Evolutionary conservation across 2,888 invertebrate genomes (phyloP).

Genomic region (Hirtodrosophila duncani): DNA sequence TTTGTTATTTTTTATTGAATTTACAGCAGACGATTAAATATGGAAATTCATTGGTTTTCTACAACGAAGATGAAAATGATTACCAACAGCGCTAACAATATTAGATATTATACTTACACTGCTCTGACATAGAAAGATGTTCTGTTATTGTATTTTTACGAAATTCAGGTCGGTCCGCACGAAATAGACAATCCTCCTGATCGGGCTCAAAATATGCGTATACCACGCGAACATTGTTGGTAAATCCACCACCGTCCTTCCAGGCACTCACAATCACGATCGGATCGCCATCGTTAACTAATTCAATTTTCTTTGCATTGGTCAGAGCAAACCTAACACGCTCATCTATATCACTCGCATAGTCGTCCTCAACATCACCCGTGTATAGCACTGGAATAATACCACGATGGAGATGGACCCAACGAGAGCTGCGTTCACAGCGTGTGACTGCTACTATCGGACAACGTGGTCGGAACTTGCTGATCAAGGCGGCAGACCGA

Average conservation of each 20-base stretch:
- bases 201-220: conserved; percentile 79
- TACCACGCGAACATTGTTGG: conserved; percentile 95
- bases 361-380: conserved; percentile 85
- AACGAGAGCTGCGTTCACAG: conserved; percentile 89
- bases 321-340: conserved; percentile 88
- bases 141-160: no score
- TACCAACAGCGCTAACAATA: no score
- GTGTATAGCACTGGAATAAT: conserved; percentile 90
- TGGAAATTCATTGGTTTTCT: no score
- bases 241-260: conserved; percentile 94
- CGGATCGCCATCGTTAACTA: conserved; percentile 90
- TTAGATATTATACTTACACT: no score
- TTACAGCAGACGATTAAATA: no score
- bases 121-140: no score
- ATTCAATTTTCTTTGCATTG: conserved; percentile 88
- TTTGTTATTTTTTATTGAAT: no score
- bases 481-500: conserved; percentile 86
- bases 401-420: conserved; percentile 92
- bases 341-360: conserved; percentile 92
- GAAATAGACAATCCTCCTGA: conserved; percentile 47
- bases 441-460: conserved; percentile 94
- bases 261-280: conserved; percentile 97
- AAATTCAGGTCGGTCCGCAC: conserved; percentile 39
- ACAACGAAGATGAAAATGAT: no score
- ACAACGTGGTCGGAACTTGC: conserved; percentile 94